Evolutionary conservation across 2,113 vertebrate genomes (phyloP).

Genomic region (Equus quagga): DNA sequence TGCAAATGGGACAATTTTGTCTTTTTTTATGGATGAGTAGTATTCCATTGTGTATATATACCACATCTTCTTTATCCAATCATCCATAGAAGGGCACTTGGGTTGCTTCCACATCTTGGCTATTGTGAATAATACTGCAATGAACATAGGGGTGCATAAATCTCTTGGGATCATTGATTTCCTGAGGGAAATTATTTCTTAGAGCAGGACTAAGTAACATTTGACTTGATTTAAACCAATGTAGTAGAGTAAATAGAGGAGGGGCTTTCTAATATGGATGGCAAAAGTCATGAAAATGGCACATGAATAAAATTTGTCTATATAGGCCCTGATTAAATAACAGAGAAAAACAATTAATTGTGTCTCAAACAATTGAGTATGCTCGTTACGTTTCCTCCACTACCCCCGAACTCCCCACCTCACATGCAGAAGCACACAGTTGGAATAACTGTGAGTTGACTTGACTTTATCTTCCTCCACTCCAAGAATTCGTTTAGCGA

Average conservation of each 20-base stretch:
- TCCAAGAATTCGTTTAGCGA: not conserved
- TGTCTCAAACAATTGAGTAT: not conserved
- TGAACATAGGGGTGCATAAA: too few species aligned
- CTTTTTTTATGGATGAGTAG: too few species aligned
- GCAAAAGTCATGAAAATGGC: not conserved
- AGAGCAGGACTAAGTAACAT: not conserved
- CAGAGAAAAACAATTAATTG: not conserved
- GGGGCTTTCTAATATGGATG: not conserved
- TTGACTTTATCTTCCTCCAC: not conserved
- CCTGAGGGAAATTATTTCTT: not conserved
- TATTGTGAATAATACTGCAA: too few species aligned
- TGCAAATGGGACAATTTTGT: too few species aligned
- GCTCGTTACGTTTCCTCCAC: not conserved
- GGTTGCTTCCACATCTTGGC: too few species aligned
- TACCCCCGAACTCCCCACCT: fast-evolving
- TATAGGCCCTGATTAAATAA: not conserved
- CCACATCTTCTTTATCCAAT: too few species aligned
- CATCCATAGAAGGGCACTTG: too few species aligned
- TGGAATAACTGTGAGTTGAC: not conserved
- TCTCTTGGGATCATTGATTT: too few species aligned
- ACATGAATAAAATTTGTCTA: not conserved
- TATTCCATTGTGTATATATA: too few species aligned
- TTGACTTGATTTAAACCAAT: conserved; percentile 21
- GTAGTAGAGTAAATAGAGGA: not conserved
- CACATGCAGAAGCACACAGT: not conserved